These are phyloP conservation scores for Lepas anatifera DNA, from an alignment of 2,888 invertebrate genomes.

Conservation along the genomic window DNA sequence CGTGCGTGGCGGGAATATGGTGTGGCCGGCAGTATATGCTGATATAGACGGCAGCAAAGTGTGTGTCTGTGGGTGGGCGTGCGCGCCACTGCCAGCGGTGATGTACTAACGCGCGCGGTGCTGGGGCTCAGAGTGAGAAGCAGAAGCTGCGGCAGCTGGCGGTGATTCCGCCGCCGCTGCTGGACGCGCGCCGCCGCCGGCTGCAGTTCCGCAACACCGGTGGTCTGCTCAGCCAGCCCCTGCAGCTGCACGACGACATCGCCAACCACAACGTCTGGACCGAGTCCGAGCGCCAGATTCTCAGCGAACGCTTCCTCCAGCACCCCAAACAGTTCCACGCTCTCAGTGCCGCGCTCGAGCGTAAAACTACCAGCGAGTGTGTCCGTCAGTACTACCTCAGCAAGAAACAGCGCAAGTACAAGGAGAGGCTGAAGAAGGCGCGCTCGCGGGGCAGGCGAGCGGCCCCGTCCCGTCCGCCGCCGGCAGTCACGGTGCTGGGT, in stretches of 20 bases:
- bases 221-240: slow-evolving; percentile 56
- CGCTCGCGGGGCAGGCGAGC: slow-evolving; percentile 39
- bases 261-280: slow-evolving; percentile 86
- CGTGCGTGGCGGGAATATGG: too few relatives aligned
- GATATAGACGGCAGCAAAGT: too few relatives aligned
- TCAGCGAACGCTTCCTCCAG: slow-evolving; percentile 83
- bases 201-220: slow-evolving; percentile 71
- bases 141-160: slow-evolving; percentile 94
- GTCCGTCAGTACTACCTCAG: slow-evolving; percentile 97
- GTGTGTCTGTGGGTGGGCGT: too few relatives aligned
- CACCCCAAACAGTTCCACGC: slow-evolving; percentile 96
- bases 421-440: slow-evolving; percentile 74
- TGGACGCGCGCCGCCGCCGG: slow-evolving; percentile 61
- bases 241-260: slow-evolving; percentile 60
- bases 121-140: slow-evolving; percentile 80
- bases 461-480: slow-evolving; percentile 19
- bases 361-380: slow-evolving; percentile 89
- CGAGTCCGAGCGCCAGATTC: slow-evolving; percentile 72
- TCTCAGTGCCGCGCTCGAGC: slow-evolving; percentile 80
- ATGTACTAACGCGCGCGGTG: too few relatives aligned
- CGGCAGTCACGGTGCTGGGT: slow-evolving; percentile 22
- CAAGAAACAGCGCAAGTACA: slow-evolving; percentile 96
- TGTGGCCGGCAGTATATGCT: too few relatives aligned
- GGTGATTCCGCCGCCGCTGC: slow-evolving; percentile 82
- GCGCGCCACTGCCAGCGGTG: too few relatives aligned